Conservation (phyloP, 2,113 vertebrate species). For the Megaceryle torquata region DNA sequence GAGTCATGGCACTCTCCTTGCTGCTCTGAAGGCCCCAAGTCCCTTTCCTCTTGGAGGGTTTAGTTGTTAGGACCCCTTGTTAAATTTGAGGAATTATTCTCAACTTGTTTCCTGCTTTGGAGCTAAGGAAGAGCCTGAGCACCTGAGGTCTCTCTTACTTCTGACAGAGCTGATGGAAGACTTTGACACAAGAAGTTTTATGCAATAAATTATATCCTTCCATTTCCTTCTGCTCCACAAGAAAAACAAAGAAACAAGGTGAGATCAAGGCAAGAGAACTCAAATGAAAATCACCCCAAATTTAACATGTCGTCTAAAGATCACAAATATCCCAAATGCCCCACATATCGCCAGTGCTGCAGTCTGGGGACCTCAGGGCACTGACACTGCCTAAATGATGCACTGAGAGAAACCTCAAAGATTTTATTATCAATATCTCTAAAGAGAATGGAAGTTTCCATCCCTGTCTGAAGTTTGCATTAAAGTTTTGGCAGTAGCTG, state of each 20-base stretch:
- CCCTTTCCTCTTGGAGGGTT: neutral
- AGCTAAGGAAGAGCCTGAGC: neutral
- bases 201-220: neutral
- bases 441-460: neutral
- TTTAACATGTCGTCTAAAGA: neutral
- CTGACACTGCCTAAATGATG: neutral
- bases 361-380: accelerated
- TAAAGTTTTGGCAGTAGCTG: neutral
- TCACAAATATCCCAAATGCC: neutral
- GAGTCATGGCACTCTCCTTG: accelerated
- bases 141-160: neutral
- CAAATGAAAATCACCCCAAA: neutral
- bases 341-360: neutral
- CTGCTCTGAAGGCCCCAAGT: accelerated
- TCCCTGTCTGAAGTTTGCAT: neutral
- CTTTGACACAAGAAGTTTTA: neutral
- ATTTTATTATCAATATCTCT: neutral
- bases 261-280: neutral
- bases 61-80: neutral
- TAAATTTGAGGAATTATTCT: neutral
- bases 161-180: neutral
- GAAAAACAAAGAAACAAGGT: neutral
- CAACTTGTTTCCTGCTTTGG: neutral
- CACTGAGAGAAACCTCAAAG: neutral
- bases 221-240: neutral